Conservation (phyloP, 2,888 invertebrate genomes). For the Argynnis bischoffii region DNA sequence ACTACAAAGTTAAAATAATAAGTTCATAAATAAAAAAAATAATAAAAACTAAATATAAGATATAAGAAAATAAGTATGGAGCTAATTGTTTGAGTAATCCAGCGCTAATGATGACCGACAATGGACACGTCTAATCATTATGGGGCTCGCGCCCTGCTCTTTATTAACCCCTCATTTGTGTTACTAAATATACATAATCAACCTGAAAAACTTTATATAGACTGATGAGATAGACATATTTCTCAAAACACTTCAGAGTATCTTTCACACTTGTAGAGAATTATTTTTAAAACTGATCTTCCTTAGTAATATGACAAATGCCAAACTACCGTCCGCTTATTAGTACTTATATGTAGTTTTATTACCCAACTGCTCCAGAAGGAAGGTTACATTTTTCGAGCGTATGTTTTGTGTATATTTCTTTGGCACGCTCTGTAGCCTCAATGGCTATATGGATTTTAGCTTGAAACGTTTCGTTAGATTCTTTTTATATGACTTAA, state of each 20-base stretch:
- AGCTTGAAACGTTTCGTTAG: too few relatives aligned
- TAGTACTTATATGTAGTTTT: too few relatives aligned
- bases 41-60: neutral
- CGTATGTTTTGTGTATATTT: too few relatives aligned
- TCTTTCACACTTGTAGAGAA: neutral
- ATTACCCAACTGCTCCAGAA: too few relatives aligned
- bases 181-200: conserved; percentile 21
- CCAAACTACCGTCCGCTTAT: too few relatives aligned
- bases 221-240: conserved; percentile 2
- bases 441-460: too few relatives aligned
- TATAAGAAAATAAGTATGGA: conserved; percentile 6
- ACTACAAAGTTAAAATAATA: neutral
- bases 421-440: too few relatives aligned
- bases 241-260: neutral
- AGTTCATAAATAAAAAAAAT: neutral
- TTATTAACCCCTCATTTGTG: conserved; percentile 26
- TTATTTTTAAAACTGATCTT: too few relatives aligned
- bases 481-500: too few relatives aligned
- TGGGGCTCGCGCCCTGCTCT: conserved; percentile 41
- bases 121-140: conserved; percentile 56
- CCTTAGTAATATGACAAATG: too few relatives aligned
- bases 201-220: neutral
- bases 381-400: too few relatives aligned
- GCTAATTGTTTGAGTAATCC: conserved; percentile 43
- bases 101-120: conserved; percentile 59